Conservation (phyloP, 2,113 vertebrate genomes). For the Myiopsitta monachus region DNA sequence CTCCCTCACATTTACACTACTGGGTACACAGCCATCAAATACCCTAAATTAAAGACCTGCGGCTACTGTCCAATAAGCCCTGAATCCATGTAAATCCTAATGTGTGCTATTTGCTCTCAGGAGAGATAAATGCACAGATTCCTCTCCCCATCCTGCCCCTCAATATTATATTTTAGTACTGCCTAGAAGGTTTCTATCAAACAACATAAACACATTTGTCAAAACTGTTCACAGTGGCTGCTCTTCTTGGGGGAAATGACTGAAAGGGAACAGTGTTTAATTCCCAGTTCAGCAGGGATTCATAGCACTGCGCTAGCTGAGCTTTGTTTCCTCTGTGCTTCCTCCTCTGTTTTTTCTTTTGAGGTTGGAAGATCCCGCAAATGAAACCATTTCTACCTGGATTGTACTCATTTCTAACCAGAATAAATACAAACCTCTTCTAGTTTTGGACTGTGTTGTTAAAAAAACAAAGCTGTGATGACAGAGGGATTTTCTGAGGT, state of each 20-base stretch:
- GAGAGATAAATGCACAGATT: background rate
- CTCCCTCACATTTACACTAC: background rate
- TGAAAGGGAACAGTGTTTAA: background rate
- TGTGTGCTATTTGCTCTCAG: fast-evolving
- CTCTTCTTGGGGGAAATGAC: background rate
- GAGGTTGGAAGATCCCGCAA: background rate
- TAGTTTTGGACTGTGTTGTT: background rate
- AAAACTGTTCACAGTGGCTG: background rate
- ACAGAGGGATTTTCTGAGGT: background rate
- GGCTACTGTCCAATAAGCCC: background rate
- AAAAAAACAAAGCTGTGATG: background rate
- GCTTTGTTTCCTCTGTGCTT: background rate
- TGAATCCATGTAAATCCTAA: background rate
- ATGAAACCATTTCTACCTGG: background rate
- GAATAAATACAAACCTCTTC: background rate
- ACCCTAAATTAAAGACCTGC: background rate
- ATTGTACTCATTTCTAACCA: background rate
- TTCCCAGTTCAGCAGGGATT: slow-evolving; percentile 9
- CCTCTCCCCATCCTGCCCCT: background rate
- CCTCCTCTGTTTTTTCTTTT: background rate
- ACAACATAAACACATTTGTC: slow-evolving; percentile 28
- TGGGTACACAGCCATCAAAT: background rate
- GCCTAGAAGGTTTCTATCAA: slow-evolving; percentile 11
- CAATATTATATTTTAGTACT: background rate
- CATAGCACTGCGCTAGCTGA: background rate